Evolutionary conservation across 1,140 invertebrate genomes (phyloP).

Genomic region (Palaemon carinicauda): DNA sequence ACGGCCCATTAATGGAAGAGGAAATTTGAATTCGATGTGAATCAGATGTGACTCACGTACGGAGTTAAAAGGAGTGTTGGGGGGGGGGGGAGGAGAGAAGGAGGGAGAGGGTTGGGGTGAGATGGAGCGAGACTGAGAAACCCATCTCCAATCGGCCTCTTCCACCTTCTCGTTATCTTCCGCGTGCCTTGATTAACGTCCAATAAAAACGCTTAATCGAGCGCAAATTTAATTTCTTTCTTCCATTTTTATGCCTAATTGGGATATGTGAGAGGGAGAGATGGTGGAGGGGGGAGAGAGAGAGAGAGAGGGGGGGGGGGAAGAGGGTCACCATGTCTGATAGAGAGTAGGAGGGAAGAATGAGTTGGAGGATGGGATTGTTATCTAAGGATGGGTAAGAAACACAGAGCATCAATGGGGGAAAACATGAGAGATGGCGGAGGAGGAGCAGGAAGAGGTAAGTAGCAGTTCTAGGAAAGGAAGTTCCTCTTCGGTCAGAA

Average conservation of each 20-base stretch:
- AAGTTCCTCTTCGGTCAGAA: no score
- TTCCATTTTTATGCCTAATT: background rate
- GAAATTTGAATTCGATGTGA: no score
- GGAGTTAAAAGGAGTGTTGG: no score
- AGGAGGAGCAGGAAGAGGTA: background rate
- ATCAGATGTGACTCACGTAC: no score
- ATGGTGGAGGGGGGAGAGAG: background rate
- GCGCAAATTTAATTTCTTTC: background rate
- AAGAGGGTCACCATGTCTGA: background rate
- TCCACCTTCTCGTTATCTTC: background rate
- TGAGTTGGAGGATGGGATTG: background rate
- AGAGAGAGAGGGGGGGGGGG: background rate
- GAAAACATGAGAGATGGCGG: background rate
- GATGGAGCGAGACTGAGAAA: no score
- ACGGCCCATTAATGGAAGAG: no score
- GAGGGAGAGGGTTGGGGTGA: no score
- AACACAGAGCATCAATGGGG: background rate
- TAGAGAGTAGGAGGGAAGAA: background rate
- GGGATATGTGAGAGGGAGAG: background rate
- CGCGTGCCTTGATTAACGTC: background rate
- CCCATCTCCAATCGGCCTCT: background rate
- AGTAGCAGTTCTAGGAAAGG: background rate
- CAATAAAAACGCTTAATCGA: conserved; percentile 10
- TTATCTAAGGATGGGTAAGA: background rate
- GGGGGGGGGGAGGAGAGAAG: no score